Evolutionary conservation across 2,113 vertebrate species (phyloP).

Genomic region (Isichthys henryi): DNA sequence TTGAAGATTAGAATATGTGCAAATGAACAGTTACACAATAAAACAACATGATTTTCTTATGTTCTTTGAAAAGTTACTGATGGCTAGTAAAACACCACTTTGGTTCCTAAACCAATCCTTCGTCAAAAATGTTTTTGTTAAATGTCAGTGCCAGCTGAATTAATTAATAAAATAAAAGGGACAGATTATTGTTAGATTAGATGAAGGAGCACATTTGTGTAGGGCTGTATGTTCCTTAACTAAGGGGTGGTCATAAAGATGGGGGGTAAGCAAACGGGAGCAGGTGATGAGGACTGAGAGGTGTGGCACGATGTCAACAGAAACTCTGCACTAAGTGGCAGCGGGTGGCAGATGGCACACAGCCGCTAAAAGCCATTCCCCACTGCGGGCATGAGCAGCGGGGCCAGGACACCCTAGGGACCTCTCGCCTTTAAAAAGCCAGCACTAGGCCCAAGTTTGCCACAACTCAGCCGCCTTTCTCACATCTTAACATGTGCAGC

Average conservation of each 20-base stretch:
- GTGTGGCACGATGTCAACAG: not conserved
- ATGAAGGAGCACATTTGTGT: not conserved
- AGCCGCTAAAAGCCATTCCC: conserved; percentile 57
- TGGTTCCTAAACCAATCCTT: not conserved
- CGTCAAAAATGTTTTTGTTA: not conserved
- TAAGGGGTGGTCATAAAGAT: not conserved
- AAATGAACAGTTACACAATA: not conserved
- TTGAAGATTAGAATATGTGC: not conserved
- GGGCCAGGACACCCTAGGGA: conserved; percentile 24
- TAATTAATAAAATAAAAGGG: not conserved
- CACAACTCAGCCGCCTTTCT: not conserved
- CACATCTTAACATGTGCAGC: not conserved
- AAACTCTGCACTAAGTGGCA: not conserved
- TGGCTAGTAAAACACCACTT: not conserved
- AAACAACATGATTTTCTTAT: not conserved
- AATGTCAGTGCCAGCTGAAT: not conserved
- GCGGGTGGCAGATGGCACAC: conserved; percentile 25
- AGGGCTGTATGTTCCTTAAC: conserved; percentile 14
- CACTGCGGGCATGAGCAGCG: conserved; percentile 43
- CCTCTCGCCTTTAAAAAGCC: conserved; percentile 7
- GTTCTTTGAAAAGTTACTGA: not conserved
- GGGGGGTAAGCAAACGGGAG: not conserved
- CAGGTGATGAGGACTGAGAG: not conserved
- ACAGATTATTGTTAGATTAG: not conserved
- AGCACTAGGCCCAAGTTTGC: not conserved